These are phyloP conservation scores for Pseudomyrmex cubaensis DNA, from an alignment of 1,140 invertebrate species.

Conservation along the genomic window DNA sequence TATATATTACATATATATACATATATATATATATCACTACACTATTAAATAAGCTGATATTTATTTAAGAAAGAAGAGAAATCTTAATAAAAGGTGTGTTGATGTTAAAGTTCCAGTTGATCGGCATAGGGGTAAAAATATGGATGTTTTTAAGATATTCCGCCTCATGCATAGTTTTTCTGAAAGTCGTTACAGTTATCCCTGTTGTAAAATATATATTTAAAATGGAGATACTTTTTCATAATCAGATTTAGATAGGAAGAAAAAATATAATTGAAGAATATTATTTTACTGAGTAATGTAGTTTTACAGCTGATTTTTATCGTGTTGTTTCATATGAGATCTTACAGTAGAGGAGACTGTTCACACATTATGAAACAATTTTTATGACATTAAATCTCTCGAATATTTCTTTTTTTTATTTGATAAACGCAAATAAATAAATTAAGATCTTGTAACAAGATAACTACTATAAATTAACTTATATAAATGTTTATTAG, in stretches of 20 bases:
- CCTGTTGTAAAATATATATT: slow-evolving; percentile 43
- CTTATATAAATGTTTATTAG: neutral
- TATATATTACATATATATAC: too few relatives aligned
- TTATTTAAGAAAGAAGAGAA: slow-evolving; percentile 75
- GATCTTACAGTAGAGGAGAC: slow-evolving; percentile 54
- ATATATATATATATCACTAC: slow-evolving; percentile 69
- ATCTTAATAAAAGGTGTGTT: slow-evolving; percentile 59
- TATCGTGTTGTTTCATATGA: slow-evolving; percentile 52
- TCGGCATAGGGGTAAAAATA: slow-evolving; percentile 50
- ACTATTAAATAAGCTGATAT: slow-evolving; percentile 79
- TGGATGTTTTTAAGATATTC: slow-evolving; percentile 62
- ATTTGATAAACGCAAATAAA: neutral
- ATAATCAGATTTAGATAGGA: slow-evolving; percentile 55
- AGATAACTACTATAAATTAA: too few relatives aligned
- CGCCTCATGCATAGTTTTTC: slow-evolving; percentile 68
- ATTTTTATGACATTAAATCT: slow-evolving; percentile 11
- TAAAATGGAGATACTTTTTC: slow-evolving; percentile 62
- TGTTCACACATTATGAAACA: slow-evolving; percentile 20
- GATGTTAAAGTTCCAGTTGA: slow-evolving; percentile 78
- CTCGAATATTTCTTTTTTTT: neutral
- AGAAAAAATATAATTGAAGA: slow-evolving; percentile 31
- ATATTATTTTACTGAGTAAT: slow-evolving; percentile 43
- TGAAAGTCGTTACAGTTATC: slow-evolving; percentile 62
- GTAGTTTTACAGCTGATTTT: slow-evolving; percentile 35
- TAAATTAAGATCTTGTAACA: neutral